A percentile compares a stretch with the other conserved stretches of the same genome.
phyloP scores from a whole-genome alignment of 2,113 vertebrate species.

The Eolophus roseicapilla region DNA sequence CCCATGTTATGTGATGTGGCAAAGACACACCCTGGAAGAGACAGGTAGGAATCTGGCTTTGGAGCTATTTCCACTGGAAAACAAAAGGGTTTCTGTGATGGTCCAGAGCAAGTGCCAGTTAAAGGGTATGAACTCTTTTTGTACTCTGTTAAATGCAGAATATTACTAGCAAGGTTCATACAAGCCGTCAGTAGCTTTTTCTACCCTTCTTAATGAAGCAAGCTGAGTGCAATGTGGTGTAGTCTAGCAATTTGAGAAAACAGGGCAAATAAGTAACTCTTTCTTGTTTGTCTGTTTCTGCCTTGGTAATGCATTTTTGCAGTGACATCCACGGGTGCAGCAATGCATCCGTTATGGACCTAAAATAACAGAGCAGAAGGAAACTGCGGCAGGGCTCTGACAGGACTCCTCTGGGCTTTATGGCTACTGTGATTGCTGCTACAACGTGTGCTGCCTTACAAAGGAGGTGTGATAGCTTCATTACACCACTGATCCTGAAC shows the following conservation, averaged over 20 bases:
- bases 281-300: fast-evolving
- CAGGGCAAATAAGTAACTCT: background rate
- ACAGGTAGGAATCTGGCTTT: conserved; percentile 6
- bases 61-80: background rate
- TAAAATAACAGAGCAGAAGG: background rate
- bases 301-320: background rate
- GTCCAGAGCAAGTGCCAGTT: background rate
- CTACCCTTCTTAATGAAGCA: background rate
- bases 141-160: background rate
- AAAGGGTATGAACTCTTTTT: background rate
- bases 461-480: background rate
- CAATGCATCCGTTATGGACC: fast-evolving
- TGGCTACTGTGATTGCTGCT: background rate
- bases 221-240: fast-evolving
- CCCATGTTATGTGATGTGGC: background rate
- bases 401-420: background rate
- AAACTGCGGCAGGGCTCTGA: background rate
- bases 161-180: background rate
- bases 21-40: background rate
- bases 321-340: background rate
- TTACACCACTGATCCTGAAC: background rate
- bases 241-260: background rate
- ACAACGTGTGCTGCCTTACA: background rate
- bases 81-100: conserved; percentile 21
- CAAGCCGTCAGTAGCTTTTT: background rate